A percentile compares a stretch with the other conserved stretches of the same genome.
phyloP scores from a whole-genome alignment of 1,140 invertebrate genomes.

The Diplogasteroides magnus region DNA sequence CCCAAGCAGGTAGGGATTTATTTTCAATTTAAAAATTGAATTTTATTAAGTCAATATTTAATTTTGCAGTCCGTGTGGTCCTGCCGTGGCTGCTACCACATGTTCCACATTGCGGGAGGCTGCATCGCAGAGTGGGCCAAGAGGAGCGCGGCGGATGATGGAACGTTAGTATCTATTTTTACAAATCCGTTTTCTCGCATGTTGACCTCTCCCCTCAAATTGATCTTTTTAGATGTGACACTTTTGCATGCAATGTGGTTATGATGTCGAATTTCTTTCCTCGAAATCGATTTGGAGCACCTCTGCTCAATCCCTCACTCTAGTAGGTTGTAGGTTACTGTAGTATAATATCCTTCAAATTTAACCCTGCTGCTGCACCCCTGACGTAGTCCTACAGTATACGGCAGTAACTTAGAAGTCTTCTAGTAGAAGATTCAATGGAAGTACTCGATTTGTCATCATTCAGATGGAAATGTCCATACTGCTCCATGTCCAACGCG shows the following conservation, averaged over 20 bases:
- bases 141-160: constrained; percentile 30
- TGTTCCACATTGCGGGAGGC: constrained; percentile 67
- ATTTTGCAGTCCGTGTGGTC: constrained; percentile 70
- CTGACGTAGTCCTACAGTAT: too few relatives aligned
- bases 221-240: constrained; percentile 59
- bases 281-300: constrained; percentile 43
- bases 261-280: constrained; percentile 72
- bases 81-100: constrained; percentile 81
- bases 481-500: constrained; percentile 72
- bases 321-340: constrained; percentile 42
- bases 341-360: too few relatives aligned
- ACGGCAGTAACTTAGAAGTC: too few relatives aligned
- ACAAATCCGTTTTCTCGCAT: neutral
- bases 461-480: constrained; percentile 78
- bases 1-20: constrained; percentile 64
- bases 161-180: constrained; percentile 3
- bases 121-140: constrained; percentile 24
- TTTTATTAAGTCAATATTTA: too few relatives aligned
- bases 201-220: neutral
- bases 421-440: too few relatives aligned
- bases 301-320: constrained; percentile 58
- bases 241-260: constrained; percentile 63
- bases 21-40: too few relatives aligned
- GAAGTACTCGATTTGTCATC: neutral
- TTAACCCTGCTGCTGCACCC: too few relatives aligned